phyloP scores from a whole-genome alignment of 2,888 invertebrate species.

The Tachina fera region DNA sequence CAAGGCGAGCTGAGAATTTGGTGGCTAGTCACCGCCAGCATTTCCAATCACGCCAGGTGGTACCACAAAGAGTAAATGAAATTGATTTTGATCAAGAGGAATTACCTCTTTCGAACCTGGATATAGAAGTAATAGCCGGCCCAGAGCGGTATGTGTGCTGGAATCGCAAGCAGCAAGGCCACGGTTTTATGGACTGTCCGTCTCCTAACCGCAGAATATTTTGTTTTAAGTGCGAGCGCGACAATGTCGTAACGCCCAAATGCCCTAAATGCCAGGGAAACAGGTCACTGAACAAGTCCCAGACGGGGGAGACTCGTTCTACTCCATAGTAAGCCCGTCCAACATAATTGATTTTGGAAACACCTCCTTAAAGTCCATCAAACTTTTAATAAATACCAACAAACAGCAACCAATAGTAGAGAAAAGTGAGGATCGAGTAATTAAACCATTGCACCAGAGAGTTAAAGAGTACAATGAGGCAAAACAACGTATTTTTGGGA shows the following conservation, averaged over 20 bases:
- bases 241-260: not conserved
- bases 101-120: not conserved
- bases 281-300: not conserved
- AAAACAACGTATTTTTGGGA: not conserved
- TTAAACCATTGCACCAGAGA: slow-evolving; percentile 2
- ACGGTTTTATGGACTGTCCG: not conserved
- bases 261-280: slow-evolving; percentile 49
- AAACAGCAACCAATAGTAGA: not conserved
- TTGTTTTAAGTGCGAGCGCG: not conserved
- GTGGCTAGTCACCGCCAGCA: not conserved
- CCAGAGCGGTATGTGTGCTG: not conserved
- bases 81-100: not conserved
- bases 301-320: slow-evolving; percentile 25
- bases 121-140: not conserved
- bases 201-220: not conserved
- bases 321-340: not conserved
- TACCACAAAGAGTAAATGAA: not conserved
- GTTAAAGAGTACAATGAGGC: not conserved
- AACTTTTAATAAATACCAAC: not conserved
- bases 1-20: slow-evolving; percentile 4
- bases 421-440: not conserved
- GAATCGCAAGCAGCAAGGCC: not conserved
- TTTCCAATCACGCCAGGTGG: not conserved
- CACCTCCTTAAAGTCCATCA: not conserved
- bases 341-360: not conserved